A percentile compares a stretch with the other conserved stretches of the same genome.
Evolutionary conservation across 2,113 vertebrate genomes (phyloP).

Genomic region (Alaudala cheleensis): DNA sequence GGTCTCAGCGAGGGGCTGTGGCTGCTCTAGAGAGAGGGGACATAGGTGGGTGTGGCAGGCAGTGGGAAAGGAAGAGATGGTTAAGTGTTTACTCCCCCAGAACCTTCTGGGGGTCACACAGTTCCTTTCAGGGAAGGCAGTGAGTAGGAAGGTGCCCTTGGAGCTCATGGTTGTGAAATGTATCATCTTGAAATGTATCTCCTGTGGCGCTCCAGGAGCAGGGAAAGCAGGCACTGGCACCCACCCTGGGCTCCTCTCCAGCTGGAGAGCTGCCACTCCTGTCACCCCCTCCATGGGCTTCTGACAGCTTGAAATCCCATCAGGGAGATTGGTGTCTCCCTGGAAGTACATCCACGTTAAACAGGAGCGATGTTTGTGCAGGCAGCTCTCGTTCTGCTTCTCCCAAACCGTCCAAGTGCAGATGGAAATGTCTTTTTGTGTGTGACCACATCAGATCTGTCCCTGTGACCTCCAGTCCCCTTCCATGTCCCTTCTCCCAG

Average conservation of each 20-base stretch:
- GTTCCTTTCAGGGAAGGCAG: background rate
- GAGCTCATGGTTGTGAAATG: rapidly evolving
- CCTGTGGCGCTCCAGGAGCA: rapidly evolving
- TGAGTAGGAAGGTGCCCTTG: background rate
- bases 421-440: background rate
- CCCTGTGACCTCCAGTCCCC: background rate
- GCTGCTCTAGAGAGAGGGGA: background rate
- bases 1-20: rapidly evolving
- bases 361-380: background rate
- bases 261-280: background rate
- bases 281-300: background rate
- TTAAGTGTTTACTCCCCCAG: background rate
- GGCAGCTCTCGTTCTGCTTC: background rate
- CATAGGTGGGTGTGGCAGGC: rapidly evolving
- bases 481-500: background rate
- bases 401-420: rapidly evolving
- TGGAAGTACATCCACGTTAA: background rate
- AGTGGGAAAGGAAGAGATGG: rapidly evolving
- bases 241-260: background rate
- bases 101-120: rapidly evolving
- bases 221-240: background rate
- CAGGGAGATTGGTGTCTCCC: rapidly evolving
- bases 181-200: background rate
- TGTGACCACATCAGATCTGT: background rate
- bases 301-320: background rate